Conservation (phyloP, 2,888 invertebrate genomes). For the Phalera bucephala region DNA sequence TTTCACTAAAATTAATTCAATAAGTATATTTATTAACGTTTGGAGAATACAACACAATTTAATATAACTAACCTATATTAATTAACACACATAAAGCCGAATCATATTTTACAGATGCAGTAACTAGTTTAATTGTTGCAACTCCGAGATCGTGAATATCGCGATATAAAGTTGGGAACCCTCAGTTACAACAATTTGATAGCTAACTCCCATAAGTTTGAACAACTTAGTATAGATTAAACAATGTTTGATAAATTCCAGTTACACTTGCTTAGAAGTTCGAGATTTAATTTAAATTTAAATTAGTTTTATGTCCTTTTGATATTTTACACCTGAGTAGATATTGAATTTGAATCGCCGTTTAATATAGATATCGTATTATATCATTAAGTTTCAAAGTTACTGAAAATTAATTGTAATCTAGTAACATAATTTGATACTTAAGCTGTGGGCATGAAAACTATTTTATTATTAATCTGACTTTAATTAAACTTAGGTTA, state of each 20-base stretch:
- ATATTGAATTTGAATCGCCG: constrained; percentile 13
- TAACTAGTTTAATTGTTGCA: constrained; percentile 54
- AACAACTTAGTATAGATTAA: constrained; percentile 52
- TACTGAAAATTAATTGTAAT: no score
- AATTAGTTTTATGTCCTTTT: constrained; percentile 37
- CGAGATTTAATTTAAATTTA: constrained; percentile 38
- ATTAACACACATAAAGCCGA: constrained; percentile 1
- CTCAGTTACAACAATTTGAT: constrained; percentile 64
- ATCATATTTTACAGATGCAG: constrained; percentile 11
- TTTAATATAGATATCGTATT: no score
- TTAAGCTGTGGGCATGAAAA: no score
- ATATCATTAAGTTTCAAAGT: no score
- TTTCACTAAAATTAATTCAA: no score
- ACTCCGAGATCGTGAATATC: constrained; percentile 57
- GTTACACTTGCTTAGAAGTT: constrained; percentile 32
- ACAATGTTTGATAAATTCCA: constrained; percentile 43
- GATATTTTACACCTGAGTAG: constrained; percentile 25
- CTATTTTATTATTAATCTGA: no score
- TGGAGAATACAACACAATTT: no score
- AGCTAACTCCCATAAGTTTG: constrained; percentile 48
- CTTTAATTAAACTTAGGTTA: no score
- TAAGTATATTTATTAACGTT: no score
- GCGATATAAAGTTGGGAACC: constrained; percentile 58
- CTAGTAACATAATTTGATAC: no score
- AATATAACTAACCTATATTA: background rate